Base-by-base conservation (phyloP, 2,113 vertebrate species). In the Danio rerio region DNA sequence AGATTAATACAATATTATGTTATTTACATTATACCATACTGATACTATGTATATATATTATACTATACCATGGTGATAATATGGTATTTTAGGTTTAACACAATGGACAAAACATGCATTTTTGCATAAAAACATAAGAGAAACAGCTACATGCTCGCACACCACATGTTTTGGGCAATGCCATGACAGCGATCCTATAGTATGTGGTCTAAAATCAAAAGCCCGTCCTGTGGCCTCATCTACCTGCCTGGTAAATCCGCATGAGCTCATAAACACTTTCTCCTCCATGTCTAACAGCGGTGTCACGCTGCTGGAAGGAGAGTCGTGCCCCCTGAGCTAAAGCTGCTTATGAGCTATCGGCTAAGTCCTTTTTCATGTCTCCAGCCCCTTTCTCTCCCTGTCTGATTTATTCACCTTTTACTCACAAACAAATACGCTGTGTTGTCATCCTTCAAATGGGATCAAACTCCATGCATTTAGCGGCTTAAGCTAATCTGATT, bases 401-500 rank as follows among this genome's bases (percentile, higher is more conserved):
- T 56, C 80, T 69, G 63, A 77, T 68, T 81, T 71, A 84, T 84
- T 89, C 86, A 86, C 70, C 88, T 83, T 86, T 86, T 66, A 86
- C 91, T 89, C 86, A 88, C 87, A 89, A 85, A 90, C 86, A 91
- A 87, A 87, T 84, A 85, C 83, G 81, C 78, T 87, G 79, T 81
- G 88, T 89, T 90, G 87, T 89, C 90, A 91, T 86, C 87, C 85
- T 83, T 91, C 85, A 89, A 89, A 92, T 89, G 84, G 85, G 92
- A 92, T 92, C 89, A 91, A 90, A 91, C 82, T 81, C 87, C 83
- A 84, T 82, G 42, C 87, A 81, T 90, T 91, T 90, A 92, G 90
- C 87, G 88, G 89, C 87, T 91, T 89, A 88, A 85, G 87, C 81
- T 91, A 93, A 94, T 92, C 89, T 87, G 88, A 92, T 92, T 92